Conservation (phyloP, 2,113 vertebrate genomes). For the Tretioscincus oriximinensis region DNA sequence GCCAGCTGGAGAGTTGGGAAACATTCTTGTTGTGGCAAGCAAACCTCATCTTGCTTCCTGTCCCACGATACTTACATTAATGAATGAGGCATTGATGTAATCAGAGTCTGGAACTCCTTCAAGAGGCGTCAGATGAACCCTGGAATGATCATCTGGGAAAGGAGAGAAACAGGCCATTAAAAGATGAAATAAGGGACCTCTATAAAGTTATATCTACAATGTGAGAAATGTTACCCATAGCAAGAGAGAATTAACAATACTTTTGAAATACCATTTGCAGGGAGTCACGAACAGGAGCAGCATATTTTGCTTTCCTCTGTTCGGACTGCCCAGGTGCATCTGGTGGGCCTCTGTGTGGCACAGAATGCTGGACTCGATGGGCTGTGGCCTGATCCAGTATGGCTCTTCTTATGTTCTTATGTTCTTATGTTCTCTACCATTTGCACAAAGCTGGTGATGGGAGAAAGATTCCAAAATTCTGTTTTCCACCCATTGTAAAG, state of each 20-base stretch:
- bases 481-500: neutral
- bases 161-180: slow-evolving; percentile 32
- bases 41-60: neutral
- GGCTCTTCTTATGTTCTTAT: too few species aligned
- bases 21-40: neutral
- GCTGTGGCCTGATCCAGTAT: too few species aligned
- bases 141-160: slow-evolving; percentile 91
- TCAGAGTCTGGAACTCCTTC: slow-evolving; percentile 98
- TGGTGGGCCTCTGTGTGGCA: too few species aligned
- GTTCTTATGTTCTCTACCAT: neutral
- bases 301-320: too few species aligned
- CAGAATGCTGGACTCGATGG: too few species aligned
- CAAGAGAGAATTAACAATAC: neutral
- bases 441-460: neutral
- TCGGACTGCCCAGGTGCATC: too few species aligned
- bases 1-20: neutral
- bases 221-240: too few species aligned
- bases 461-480: neutral
- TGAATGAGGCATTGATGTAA: slow-evolving; percentile 97
- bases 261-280: too few species aligned
- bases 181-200: neutral
- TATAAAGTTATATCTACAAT: neutral
- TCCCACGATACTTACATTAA: slow-evolving; percentile 84
- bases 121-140: slow-evolving; percentile 90
- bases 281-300: too few species aligned